phyloP scores from a whole-genome alignment of 2,888 invertebrate species.

The Blastobasis lacticolella region DNA sequence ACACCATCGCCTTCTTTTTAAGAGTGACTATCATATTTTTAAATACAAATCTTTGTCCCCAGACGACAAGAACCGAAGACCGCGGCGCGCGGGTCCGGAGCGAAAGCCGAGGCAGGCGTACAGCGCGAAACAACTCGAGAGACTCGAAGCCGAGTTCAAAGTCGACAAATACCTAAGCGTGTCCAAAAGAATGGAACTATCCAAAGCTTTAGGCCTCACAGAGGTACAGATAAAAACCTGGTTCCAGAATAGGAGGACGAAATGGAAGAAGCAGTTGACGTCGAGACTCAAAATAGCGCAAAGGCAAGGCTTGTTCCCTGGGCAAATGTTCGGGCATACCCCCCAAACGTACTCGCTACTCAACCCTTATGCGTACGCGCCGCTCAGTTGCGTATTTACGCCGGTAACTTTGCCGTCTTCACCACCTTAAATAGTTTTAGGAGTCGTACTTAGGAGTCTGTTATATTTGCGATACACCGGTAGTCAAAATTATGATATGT shows the following conservation, averaged over 20 bases:
- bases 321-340: conserved; percentile 78
- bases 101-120: conserved; percentile 97
- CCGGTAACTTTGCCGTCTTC: conserved; percentile 65
- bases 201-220: conserved; percentile 89
- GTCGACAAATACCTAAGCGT: conserved; percentile 97
- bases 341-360: conserved; percentile 77
- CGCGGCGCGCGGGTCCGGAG: conserved; percentile 91
- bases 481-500: no score
- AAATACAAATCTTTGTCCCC: conserved; percentile 11
- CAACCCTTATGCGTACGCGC: conserved; percentile 76
- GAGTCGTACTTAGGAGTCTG: not conserved
- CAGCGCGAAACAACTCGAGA: conserved; percentile 93
- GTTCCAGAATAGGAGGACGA: conserved; percentile 96
- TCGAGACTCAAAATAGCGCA: conserved; percentile 92
- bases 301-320: conserved; percentile 84
- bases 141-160: conserved; percentile 95
- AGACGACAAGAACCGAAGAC: conserved; percentile 88
- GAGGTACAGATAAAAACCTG: conserved; percentile 98
- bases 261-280: conserved; percentile 98
- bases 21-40: no score
- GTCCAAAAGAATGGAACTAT: conserved; percentile 94
- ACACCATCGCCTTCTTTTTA: no score
- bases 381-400: conserved; percentile 75
- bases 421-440: conserved; percentile 29
- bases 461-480: no score